These are phyloP conservation scores for Salvelinus fontinalis DNA, from an alignment of 2,113 vertebrate species.

Conservation along the genomic window DNA sequence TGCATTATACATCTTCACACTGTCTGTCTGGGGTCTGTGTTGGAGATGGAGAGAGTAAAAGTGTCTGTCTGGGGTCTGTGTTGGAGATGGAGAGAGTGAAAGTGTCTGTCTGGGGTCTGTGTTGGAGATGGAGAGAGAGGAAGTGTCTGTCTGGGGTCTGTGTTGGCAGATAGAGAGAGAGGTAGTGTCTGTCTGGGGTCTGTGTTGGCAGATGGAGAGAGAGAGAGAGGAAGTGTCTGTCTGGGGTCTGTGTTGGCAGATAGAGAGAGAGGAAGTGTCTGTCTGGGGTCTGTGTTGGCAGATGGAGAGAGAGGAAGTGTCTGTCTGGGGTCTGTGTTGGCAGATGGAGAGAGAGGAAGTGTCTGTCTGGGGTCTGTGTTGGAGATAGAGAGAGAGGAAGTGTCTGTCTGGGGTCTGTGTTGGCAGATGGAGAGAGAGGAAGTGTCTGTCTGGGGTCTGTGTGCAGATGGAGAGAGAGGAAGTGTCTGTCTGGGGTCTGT, in stretches of 20 bases:
- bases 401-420: background rate
- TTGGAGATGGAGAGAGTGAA: background rate
- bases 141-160: background rate
- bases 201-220: background rate
- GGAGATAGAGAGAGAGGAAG: background rate
- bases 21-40: background rate
- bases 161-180: background rate
- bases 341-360: background rate
- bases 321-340: background rate
- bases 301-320: too few species aligned
- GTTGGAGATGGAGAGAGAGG: background rate
- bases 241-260: background rate
- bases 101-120: background rate
- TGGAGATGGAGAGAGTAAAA: background rate
- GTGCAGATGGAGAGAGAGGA: background rate
- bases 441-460: too few species aligned
- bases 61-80: background rate
- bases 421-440: constrained; percentile 32
- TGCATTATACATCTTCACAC: background rate
- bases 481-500: background rate
- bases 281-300: background rate
- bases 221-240: too few species aligned
- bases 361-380: background rate
- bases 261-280: too few species aligned
- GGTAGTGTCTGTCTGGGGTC: background rate